Evolutionary conservation across 1,140 invertebrate species (phyloP), one percentile per base, ranked within the genome.

Genomic region (Vanessa tameamea): DNA sequence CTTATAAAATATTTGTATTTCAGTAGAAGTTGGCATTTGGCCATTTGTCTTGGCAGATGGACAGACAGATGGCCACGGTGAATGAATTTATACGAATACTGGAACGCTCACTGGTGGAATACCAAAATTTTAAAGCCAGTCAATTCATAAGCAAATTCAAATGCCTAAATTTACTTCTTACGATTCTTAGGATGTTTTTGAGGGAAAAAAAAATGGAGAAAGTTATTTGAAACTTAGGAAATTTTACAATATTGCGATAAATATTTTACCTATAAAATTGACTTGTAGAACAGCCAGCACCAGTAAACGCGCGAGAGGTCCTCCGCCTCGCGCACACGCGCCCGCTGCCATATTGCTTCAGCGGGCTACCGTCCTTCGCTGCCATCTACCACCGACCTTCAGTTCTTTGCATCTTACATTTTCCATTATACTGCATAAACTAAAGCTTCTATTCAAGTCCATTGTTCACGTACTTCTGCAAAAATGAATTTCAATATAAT

Each of bases 191-290:
- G 0, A 11, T 9, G 37, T 43, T 43, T 43, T 8, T 43, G 8
- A 9, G 37, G 6, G 1, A 9, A 1, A 43, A 43, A 7, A 1
- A 9, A 9, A 9, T 43, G 2, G 6, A 43, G 1, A 1, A 43
- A 43, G 9, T 1, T 43, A 5, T 43, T 43, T 43, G 1, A 43
- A 43, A 43, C 9, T 26, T 48, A 64, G 47, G 47, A 5, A 16
- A 23, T 20, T 3, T 61, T 47, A 64, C 15, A 48, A n/a, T 37
- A 47, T 20, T 5, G 37, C 2, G 20, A 9, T 55, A 53, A 15
- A 63, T 75, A 65, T n/a, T 84, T 87, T 84, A 92, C 90, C 90
- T 80, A 90, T 84, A 86, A 92, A 92, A 84, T 92, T 92, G 65
- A 87, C 87, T 75, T 92, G 89, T 74, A 92, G 63, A n/a, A 92